These are phyloP conservation scores for Aphidius ervi DNA, from an alignment of 1,140 invertebrate species.

Conservation along the genomic window DNA sequence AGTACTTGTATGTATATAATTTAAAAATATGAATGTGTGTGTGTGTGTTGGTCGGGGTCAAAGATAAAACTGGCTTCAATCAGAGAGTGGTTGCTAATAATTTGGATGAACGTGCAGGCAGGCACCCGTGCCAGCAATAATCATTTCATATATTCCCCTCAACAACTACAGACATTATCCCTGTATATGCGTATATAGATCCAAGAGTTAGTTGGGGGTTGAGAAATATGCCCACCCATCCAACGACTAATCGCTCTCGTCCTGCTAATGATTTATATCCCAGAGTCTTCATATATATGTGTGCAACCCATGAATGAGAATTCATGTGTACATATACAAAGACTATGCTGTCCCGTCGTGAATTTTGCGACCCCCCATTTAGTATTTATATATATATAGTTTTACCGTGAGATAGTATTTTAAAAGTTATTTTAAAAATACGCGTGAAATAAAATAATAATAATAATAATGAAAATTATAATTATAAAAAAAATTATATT, in stretches of 20 bases:
- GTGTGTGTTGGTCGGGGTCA: background rate
- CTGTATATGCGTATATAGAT: no score
- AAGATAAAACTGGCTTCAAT: conserved; percentile 39
- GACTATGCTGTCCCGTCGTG: conserved; percentile 9
- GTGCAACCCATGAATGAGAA: background rate
- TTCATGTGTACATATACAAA: background rate
- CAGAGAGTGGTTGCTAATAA: conserved; percentile 45
- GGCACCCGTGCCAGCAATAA: conserved; percentile 40
- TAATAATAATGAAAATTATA: background rate
- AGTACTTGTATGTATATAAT: no score
- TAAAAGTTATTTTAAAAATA: background rate
- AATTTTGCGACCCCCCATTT: conserved; percentile 11
- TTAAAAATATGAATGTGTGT: no score
- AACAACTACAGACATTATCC: conserved; percentile 9
- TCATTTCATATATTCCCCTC: conserved; percentile 33
- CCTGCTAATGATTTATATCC: conserved; percentile 51
- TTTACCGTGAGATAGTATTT: conserved; percentile 12
- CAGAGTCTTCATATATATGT: conserved; percentile 7
- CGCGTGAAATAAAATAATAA: no score
- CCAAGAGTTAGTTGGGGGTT: no score
- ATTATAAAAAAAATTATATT: background rate
- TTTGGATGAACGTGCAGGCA: conserved; percentile 25
- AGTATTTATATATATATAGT: background rate
- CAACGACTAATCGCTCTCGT: conserved; percentile 45
- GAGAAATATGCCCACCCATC: conserved; percentile 30